Evolutionary conservation across 1,140 invertebrate genomes (phyloP).

Genomic region (Cotesia vestalis): DNA sequence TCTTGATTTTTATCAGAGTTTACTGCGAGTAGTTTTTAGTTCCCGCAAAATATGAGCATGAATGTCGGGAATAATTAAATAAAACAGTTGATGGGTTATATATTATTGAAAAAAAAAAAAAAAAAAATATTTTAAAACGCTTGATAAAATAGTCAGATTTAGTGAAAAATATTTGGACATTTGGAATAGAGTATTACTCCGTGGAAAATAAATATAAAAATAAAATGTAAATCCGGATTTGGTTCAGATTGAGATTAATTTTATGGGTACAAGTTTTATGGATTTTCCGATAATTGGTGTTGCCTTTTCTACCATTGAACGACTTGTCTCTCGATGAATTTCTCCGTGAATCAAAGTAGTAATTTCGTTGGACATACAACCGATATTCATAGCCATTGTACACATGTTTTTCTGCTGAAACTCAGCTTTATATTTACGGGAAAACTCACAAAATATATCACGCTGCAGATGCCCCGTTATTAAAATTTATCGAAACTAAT

Average conservation of each 20-base stretch:
- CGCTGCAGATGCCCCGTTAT: neutral
- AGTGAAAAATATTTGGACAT: neutral
- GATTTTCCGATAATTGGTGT: slow-evolving; percentile 41
- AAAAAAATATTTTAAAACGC: too few relatives aligned
- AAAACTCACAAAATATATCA: neutral
- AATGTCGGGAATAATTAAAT: too few relatives aligned
- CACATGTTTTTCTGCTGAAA: slow-evolving; percentile 3
- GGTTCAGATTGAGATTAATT: slow-evolving; percentile 34
- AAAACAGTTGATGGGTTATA: too few relatives aligned
- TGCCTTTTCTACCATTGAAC: slow-evolving; percentile 8
- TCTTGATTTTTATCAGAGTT: too few relatives aligned
- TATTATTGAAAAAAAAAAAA: too few relatives aligned
- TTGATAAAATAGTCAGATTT: neutral
- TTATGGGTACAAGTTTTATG: slow-evolving; percentile 38
- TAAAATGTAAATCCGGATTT: slow-evolving; percentile 14
- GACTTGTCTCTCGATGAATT: slow-evolving; percentile 15
- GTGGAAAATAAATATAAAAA: neutral
- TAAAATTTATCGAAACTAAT: slow-evolving; percentile 6
- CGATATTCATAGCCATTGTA: slow-evolving; percentile 21
- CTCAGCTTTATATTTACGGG: neutral
- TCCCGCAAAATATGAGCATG: too few relatives aligned
- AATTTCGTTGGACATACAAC: slow-evolving; percentile 20
- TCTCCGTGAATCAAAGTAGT: slow-evolving; percentile 13
- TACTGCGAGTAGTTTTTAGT: too few relatives aligned
- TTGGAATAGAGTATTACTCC: neutral